Base-by-base conservation (phyloP, 2,113 vertebrate genomes). In the Halcyon senegalensis region DNA sequence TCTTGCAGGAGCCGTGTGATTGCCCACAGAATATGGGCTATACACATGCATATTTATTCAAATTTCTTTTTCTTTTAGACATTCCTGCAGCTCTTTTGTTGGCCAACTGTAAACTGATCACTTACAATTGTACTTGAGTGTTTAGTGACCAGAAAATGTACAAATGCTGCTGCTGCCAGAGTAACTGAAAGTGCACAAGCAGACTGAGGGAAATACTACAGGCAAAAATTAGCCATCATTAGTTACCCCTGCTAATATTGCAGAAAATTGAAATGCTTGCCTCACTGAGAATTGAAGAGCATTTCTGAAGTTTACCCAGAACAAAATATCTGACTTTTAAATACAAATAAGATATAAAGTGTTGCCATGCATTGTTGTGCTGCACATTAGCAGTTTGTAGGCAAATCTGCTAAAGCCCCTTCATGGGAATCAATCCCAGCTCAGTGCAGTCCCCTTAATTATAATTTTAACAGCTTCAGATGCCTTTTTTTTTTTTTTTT, bases 61-160 rank as follows among this genome's bases (percentile, higher is more conserved):
- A 80, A 96, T 93, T 90, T 80, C 89, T 96, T 94, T 94, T 97
- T 96, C 74, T 95, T 76, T 91, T 91, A 91, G 91, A 95, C 98
- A 97, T 97, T 97, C 98, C 97, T 94, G 96, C 97, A 97, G 74
- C 69, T 84, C 95, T 95, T 95, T 97, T 96, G 93, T 96, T 97
- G 96, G 96, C 96, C 97, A 97, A 97, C 96, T 97, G 97, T 95
- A 97, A 97, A 98, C 97, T 91, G 97, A 98, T 98, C 98, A 97
- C 93, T 97, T 96, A 98, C 97, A 98, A 97, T 97, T 96, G 97
- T 98, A 98, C 98, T 98, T 98, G 97, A 94, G 96, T 98, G 98
- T 98, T 98, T 98, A 98, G 98, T 98, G 98, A 98, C 98, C 98
- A 99, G 98, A 99, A 99, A 98, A 98, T 98, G 96, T 97, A 97